Evolutionary conservation across 2,888 invertebrate genomes (phyloP).

Genomic region (Helicoverpa assulta): DNA sequence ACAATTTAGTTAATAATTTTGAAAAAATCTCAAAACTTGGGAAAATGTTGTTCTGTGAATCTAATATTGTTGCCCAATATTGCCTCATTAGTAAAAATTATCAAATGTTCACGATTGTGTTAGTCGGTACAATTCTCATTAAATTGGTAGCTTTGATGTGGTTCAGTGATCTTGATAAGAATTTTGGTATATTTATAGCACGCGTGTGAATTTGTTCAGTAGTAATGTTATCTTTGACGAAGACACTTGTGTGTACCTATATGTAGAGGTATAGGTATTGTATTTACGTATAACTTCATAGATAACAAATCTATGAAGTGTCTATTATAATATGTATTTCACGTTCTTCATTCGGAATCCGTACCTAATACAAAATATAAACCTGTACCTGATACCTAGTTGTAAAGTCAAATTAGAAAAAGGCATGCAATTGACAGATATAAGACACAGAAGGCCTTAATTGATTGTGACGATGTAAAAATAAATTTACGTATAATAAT

Average conservation of each 20-base stretch:
- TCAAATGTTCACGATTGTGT: constrained; percentile 17
- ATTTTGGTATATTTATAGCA: constrained; percentile 19
- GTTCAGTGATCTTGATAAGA: constrained; percentile 29
- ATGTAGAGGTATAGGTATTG: too few species aligned
- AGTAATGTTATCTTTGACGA: neutral
- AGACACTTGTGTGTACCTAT: neutral
- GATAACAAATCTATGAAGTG: too few species aligned
- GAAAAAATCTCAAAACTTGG: constrained; percentile 56
- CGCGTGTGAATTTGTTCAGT: constrained; percentile 39
- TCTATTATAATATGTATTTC: too few species aligned
- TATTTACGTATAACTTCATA: too few species aligned
- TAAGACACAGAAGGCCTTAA: too few species aligned
- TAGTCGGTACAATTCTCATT: constrained; percentile 32
- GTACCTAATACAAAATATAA: too few species aligned
- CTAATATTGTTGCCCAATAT: constrained; percentile 50
- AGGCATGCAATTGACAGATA: too few species aligned
- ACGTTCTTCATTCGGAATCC: too few species aligned
- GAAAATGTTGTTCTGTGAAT: constrained; percentile 53
- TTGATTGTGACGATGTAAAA: too few species aligned
- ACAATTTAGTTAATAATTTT: constrained; percentile 54
- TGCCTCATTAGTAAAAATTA: constrained; percentile 41
- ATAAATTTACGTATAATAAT: too few species aligned
- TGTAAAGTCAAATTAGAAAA: too few species aligned
- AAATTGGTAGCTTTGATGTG: constrained; percentile 29
- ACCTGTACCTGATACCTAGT: too few species aligned